phyloP scores from a whole-genome alignment of 2,113 vertebrate genomes.

The Cochlearius cochlearius region DNA sequence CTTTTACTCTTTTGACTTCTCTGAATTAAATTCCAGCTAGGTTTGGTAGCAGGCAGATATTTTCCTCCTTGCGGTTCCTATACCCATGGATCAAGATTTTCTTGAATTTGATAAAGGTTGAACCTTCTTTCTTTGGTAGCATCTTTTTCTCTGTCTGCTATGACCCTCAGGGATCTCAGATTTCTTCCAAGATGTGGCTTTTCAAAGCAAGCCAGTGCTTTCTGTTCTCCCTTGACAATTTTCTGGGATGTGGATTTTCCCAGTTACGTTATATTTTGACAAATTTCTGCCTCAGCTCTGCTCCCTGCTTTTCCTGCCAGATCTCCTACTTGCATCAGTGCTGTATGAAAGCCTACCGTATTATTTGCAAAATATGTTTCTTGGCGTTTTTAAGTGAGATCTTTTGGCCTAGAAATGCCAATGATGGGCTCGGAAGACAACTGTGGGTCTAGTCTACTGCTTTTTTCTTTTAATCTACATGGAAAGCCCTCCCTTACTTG shows the following conservation, averaged over 20 bases:
- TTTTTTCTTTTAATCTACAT: not conserved
- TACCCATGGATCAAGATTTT: not conserved
- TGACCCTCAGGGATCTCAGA: not conserved
- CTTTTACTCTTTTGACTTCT: not conserved
- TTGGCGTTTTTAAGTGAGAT: not conserved
- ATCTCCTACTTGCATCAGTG: not conserved
- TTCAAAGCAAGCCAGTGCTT: not conserved
- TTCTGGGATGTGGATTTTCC: not conserved
- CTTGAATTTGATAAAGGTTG: not conserved
- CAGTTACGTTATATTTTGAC: not conserved
- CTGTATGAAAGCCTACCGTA: not conserved
- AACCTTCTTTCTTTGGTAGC: not conserved
- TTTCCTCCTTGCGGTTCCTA: not conserved
- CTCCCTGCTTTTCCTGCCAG: not conserved
- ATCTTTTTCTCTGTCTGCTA: not conserved
- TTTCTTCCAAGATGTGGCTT: not conserved
- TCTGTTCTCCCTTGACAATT: not conserved
- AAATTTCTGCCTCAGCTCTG: not conserved
- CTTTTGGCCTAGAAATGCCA: not conserved
- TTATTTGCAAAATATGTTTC: not conserved
- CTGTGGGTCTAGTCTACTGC: not conserved
- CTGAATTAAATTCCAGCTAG: not conserved
- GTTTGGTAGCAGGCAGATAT: not conserved
- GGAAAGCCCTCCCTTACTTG: not conserved
- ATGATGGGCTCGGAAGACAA: not conserved